Evolutionary conservation across 1,140 invertebrate genomes (phyloP).

Genomic region (Heliconius melpomene): DNA sequence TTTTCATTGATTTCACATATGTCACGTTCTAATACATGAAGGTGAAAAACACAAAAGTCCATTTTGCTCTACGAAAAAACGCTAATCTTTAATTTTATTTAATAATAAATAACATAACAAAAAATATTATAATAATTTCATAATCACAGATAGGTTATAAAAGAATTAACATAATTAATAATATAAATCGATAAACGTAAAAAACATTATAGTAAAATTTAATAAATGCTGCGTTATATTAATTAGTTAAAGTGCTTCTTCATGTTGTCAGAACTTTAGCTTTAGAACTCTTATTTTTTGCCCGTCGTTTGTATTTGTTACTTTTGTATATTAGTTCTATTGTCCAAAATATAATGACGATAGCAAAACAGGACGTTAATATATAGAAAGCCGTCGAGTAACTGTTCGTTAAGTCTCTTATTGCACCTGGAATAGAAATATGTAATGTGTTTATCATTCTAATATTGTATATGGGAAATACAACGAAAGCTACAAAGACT

Average conservation of each 20-base stretch:
- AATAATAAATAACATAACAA: not conserved
- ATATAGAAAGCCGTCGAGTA: conserved; percentile 62
- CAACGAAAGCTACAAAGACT: too few relatives aligned
- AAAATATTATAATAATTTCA: not conserved
- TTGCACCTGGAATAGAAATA: conserved; percentile 50
- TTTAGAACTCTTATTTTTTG: conserved; percentile 25
- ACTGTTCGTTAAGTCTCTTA: conserved; percentile 61
- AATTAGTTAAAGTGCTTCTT: not conserved
- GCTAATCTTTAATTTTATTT: not conserved
- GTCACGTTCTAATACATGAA: not conserved
- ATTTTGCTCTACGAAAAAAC: not conserved
- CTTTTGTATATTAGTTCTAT: conserved; percentile 62
- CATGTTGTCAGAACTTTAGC: not conserved
- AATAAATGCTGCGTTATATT: not conserved
- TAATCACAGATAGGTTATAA: conserved; percentile 7
- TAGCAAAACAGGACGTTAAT: conserved; percentile 51
- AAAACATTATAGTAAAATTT: not conserved
- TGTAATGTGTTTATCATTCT: too few relatives aligned
- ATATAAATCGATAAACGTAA: not conserved
- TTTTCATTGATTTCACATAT: not conserved
- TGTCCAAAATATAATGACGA: conserved; percentile 59
- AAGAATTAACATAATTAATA: not conserved
- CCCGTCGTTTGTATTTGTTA: conserved; percentile 55
- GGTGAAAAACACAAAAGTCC: not conserved
- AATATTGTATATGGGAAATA: too few relatives aligned